Base-by-base conservation (phyloP, 2,113 vertebrate species). In the Dascyllus trimaculatus region DNA sequence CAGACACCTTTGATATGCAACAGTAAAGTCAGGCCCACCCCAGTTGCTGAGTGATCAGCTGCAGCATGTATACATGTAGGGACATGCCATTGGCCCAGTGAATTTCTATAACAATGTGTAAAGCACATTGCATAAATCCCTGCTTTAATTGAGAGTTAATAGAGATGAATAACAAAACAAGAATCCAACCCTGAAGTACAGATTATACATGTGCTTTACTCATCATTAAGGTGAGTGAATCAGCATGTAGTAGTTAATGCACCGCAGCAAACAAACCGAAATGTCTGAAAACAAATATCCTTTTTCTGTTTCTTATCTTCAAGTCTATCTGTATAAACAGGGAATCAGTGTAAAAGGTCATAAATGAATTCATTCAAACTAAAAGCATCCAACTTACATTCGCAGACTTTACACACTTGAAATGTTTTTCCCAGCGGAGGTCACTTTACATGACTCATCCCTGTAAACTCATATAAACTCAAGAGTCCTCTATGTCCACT, bases 71-170 rank as follows among this genome's bases (percentile, higher is more conserved):
- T 32, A 71, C 85, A 85, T 80, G 89, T 84, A 63, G 54, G 32
- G 85, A 80, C 85, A 85, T 87, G 92, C 75, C 76, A 89, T 73
- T 70, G 49, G 73, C 63, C 64, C 71, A 73, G 40, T 77, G 72
- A 84, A 77, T 84, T 68, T 70, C 67, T 71, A 67, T 52, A 69
- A 75, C 80, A 58, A 78, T 93, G 86, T 94, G 95, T 88, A 95
- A 96, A 93, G 76, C 53, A 66, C 81, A 78, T 76, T 45, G 25
- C 49, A 15, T 46, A 67, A 53, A 53, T 26, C 73, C 25, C 10
- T 35, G 32, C 58, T 74, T 60, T 74, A 77, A 69, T 78, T 57
- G 62, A 45, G 59, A 64, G 73, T 45, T 79, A 48, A 57, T 56
- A 58, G 25, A 22, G 48, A 57, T 51, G 66, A 82, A 66, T 74